Base-by-base conservation (phyloP, 2,113 vertebrate genomes). In the Chlorodrepanis virens region DNA sequence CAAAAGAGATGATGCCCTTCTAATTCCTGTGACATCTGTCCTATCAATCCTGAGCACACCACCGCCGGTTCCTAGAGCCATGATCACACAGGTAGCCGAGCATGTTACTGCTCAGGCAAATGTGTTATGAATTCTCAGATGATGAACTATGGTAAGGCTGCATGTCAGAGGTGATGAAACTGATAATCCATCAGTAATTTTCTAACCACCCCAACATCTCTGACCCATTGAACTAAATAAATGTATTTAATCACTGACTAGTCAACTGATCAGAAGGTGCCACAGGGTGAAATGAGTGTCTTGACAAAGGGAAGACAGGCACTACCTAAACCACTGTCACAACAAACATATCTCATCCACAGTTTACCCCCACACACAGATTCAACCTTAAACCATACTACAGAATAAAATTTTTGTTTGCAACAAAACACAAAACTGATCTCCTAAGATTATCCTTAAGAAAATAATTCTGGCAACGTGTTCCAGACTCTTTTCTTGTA, bases 151-250 rank as follows among this genome's bases (percentile, higher is more conserved):
- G 74, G 31, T 54, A 89, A 96, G 97, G 90, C 84, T 87, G 87
- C 80, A 96, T 97, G 97, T 97, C 98, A 97, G 82, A 97, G 97
- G 96, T 96, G 95, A 94, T 97, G 97, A 97, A 97, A 96, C 83
- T 95, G 95, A 98, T 96, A 97, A 99, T 98, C 98, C 96, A 98
- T 99, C 98, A 98, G 97, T 97, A 96, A 97, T 98, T 98, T 98
- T 96, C 96, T 97, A 94, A 93, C 94, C 80, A 94, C 96, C 78
- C 28, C 97, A 97, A 98, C 95, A 98, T 96, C 96, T 95, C 92
- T 98, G 97, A 98, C 97, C 97, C 97, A 98, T 21, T 97, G 97
- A 98, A 98, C 96, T 98, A 98, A 98, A 98, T 97, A 98, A 98
- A 98, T 96, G 93, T 94, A 89, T 96, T 97, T 97, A 98, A 98